phyloP scores from a whole-genome alignment of 30 jellyfish, hydroid and myxozoan genomes.

The Catostylus mosaicus region DNA sequence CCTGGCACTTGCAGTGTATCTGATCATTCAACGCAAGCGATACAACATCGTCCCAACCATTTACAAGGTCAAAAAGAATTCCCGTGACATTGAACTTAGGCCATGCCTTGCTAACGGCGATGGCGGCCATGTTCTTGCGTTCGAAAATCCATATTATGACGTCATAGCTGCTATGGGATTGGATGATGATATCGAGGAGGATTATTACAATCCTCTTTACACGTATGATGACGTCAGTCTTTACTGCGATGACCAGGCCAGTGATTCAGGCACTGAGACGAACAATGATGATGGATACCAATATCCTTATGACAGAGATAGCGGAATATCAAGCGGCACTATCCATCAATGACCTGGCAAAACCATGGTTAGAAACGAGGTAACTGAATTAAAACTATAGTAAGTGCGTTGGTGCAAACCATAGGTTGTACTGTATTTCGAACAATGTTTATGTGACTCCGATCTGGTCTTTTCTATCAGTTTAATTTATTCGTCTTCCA shows the following conservation, averaged over 20 bases:
- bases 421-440: too few species aligned
- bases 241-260: constrained; percentile 64
- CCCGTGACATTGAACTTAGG: constrained; percentile 85
- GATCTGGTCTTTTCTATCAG: too few species aligned
- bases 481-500: too few species aligned
- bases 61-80: constrained; percentile 81
- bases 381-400: too few species aligned
- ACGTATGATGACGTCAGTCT: constrained; percentile 69
- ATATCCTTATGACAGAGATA: constrained; percentile 87
- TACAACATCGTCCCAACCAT: constrained; percentile 66
- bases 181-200: constrained; percentile 98
- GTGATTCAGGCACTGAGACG: constrained; percentile 79
- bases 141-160: constrained; percentile 97
- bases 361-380: too few species aligned
- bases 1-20: constrained; percentile 29
- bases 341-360: constrained; percentile 61
- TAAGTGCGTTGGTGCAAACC: too few species aligned
- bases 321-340: constrained; percentile 97
- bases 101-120: constrained; percentile 79
- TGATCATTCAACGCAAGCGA: constrained; percentile 47
- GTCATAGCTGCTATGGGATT: constrained; percentile 99
- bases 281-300: constrained; percentile 75
- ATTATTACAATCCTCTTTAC: constrained; percentile 84
- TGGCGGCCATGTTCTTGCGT: constrained; percentile 87
- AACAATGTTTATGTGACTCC: too few species aligned